These are phyloP conservation scores for Drosophila tsacasi DNA, from an alignment of 1,140 invertebrate genomes.

Conservation along the genomic window DNA sequence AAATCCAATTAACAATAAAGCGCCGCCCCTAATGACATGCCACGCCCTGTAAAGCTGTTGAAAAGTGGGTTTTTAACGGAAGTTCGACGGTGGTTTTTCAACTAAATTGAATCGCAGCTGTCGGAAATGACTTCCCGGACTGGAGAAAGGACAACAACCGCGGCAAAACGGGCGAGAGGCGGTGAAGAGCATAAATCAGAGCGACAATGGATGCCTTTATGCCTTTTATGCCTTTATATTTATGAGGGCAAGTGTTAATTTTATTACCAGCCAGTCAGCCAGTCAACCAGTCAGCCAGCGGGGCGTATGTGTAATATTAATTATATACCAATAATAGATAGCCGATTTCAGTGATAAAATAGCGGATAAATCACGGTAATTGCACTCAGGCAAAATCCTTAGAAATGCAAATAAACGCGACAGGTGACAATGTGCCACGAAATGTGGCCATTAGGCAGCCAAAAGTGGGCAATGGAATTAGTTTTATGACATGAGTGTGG, in stretches of 20 bases:
- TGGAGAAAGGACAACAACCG: neutral
- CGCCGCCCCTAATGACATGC: conserved; percentile 32
- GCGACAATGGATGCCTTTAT: conserved; percentile 38
- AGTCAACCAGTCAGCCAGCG: conserved; percentile 1
- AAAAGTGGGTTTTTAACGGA: conserved; percentile 21
- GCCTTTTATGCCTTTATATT: conserved; percentile 53
- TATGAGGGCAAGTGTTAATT: conserved; percentile 77
- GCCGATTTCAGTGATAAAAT: conserved; percentile 34
- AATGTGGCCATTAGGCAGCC: conserved; percentile 32
- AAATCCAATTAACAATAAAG: conserved; percentile 56
- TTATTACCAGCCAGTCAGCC: conserved; percentile 55
- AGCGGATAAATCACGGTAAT: conserved; percentile 13
- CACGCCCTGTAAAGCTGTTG: conserved; percentile 23
- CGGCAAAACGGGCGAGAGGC: neutral
- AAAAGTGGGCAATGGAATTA: conserved; percentile 66
- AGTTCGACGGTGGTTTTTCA: conserved; percentile 25
- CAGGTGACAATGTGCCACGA: conserved; percentile 9
- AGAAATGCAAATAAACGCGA: conserved; percentile 28
- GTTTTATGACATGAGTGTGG: conserved; percentile 29
- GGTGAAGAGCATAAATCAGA: conserved; percentile 26
- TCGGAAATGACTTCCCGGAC: conserved; percentile 6
- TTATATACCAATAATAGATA: conserved; percentile 59
- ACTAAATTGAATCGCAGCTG: conserved; percentile 32
- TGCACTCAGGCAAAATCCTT: neutral
- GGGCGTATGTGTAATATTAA: conserved; percentile 69